These are phyloP conservation scores for Gambusia affinis DNA, from an alignment of 2,113 vertebrate genomes.

Conservation along the genomic window DNA sequence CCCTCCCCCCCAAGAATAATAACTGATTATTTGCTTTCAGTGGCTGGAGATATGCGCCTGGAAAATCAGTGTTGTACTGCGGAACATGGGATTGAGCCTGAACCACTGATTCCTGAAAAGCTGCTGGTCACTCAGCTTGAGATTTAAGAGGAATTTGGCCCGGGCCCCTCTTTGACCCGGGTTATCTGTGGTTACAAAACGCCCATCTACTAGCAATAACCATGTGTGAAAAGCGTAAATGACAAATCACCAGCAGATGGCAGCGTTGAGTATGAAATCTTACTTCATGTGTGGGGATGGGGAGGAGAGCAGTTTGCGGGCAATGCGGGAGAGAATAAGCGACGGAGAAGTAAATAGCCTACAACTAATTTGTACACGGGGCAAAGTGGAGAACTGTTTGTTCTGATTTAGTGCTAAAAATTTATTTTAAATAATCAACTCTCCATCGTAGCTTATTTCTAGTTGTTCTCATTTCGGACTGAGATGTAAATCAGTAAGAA, in stretches of 20 bases:
- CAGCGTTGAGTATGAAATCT: conserved; percentile 40
- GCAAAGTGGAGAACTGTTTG: background rate
- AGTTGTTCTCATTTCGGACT: background rate
- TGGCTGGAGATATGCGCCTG: background rate
- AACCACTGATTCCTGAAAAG: conserved; percentile 15
- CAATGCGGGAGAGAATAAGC: background rate
- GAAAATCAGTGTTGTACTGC: background rate
- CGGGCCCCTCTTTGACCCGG: conserved; percentile 22
- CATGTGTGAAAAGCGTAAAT: conserved; percentile 5
- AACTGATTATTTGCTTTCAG: background rate
- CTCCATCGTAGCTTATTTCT: conserved; percentile 13
- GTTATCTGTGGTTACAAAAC: conserved; percentile 56
- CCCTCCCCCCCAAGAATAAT: background rate
- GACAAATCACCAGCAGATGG: conserved; percentile 55
- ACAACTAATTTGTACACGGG: background rate
- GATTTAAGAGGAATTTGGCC: conserved; percentile 38
- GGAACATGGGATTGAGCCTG: background rate
- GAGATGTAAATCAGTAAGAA: conserved; percentile 22
- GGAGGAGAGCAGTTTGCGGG: background rate
- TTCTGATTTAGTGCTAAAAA: background rate
- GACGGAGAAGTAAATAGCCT: background rate
- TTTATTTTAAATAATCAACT: background rate
- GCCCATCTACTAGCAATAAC: conserved; percentile 39
- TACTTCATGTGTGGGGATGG: background rate
- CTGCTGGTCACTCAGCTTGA: conserved; percentile 5